Evolutionary conservation across 1,140 invertebrate genomes (phyloP).

Genomic region (Drosophila burlai): DNA sequence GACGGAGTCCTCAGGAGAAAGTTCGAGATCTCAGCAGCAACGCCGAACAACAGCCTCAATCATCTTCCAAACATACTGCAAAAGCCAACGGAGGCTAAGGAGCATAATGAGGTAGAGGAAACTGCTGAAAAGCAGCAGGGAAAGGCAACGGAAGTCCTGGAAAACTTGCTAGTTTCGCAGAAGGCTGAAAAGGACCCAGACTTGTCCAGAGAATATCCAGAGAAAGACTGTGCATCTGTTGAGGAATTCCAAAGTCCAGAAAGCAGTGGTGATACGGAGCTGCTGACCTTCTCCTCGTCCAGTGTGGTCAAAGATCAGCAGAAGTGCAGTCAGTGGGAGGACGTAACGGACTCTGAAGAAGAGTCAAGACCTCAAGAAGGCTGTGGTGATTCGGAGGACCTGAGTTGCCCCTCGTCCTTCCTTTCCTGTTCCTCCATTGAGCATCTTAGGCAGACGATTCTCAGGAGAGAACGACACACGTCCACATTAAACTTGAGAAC

Average conservation of each 20-base stretch:
- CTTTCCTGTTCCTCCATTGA: constrained; percentile 48
- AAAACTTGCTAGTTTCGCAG: no score
- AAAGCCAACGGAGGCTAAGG: neutral
- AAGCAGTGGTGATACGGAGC: neutral
- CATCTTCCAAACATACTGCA: neutral
- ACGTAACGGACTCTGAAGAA: neutral
- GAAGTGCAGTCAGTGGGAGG: neutral
- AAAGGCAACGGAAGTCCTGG: neutral
- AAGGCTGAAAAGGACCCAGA: no score
- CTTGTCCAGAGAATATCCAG: no score
- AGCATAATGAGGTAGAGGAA: neutral
- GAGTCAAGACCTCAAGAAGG: neutral
- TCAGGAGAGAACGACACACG: constrained; percentile 5
- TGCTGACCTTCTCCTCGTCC: neutral
- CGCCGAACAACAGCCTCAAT: constrained; percentile 7
- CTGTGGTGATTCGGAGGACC: constrained; percentile 8
- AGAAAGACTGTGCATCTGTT: neutral
- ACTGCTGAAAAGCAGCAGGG: neutral
- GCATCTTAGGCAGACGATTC: constrained; percentile 27
- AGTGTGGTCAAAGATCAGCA: no score
- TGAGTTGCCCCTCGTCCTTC: constrained; percentile 25
- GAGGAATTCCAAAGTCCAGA: neutral
- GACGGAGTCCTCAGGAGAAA: constrained; percentile 7
- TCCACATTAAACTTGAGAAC: constrained; percentile 46
- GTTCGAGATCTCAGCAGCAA: constrained; percentile 20